Evolutionary conservation across 2,888 invertebrate species (phyloP).

Genomic region (Epinotia demarniana): DNA sequence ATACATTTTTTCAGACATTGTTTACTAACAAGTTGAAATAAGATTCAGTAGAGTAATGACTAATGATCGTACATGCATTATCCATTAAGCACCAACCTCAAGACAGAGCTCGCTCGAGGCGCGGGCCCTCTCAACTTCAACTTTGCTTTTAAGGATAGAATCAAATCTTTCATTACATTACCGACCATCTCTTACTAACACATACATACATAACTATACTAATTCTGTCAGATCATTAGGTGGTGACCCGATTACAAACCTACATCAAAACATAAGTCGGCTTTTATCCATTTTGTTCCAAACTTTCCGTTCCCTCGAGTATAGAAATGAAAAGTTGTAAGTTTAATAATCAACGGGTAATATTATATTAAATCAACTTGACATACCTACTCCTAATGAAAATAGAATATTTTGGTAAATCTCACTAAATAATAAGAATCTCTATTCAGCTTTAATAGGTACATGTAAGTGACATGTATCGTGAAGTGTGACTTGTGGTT

Average conservation of each 20-base stretch:
- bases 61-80: constrained; percentile 45
- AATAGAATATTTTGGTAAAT: constrained; percentile 2
- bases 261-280: constrained; percentile 48
- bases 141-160: constrained; percentile 65
- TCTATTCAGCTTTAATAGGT: not conserved
- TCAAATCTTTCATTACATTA: constrained; percentile 58
- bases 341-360: not conserved
- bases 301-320: constrained; percentile 1
- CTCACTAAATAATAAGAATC: not conserved
- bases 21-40: constrained; percentile 35
- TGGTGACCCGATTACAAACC: constrained; percentile 15
- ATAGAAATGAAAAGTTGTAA: constrained; percentile 3
- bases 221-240: constrained; percentile 14
- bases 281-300: constrained; percentile 23
- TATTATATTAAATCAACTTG: not conserved
- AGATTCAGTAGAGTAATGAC: constrained; percentile 22
- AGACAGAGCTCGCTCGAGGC: constrained; percentile 23
- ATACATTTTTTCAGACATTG: constrained; percentile 42
- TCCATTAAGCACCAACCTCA: constrained; percentile 46
- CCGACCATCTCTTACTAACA: constrained; percentile 55
- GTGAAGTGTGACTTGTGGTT: not conserved
- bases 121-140: constrained; percentile 50
- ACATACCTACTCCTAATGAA: not conserved
- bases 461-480: not conserved
- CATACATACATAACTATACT: constrained; percentile 50